phyloP scores from a whole-genome alignment of 2,888 invertebrate species.

The Lepidochitona cinerea region DNA sequence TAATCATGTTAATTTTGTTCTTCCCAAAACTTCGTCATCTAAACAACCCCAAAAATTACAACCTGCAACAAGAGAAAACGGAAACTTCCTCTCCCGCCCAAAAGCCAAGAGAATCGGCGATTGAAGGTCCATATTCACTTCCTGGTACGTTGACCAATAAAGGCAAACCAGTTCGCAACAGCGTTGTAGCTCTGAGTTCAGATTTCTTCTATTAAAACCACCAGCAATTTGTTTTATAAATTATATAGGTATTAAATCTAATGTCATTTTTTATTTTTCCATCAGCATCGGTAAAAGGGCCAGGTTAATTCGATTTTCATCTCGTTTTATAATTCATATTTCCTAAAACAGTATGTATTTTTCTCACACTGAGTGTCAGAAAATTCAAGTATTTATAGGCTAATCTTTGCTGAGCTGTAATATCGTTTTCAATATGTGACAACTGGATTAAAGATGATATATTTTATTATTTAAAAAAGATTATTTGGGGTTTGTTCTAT shows the following conservation, averaged over 20 bases:
- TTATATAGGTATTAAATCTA: neutral
- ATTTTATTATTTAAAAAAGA: too few relatives aligned
- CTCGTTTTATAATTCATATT: too few relatives aligned
- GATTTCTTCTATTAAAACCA: neutral
- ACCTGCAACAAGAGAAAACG: neutral
- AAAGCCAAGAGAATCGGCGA: constrained; percentile 43
- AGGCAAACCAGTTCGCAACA: neutral
- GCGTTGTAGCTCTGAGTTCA: neutral
- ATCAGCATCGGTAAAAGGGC: too few relatives aligned
- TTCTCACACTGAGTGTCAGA: too few relatives aligned
- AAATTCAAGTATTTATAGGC: too few relatives aligned
- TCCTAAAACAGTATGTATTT: too few relatives aligned
- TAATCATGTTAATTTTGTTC: constrained; percentile 93
- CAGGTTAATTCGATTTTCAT: too few relatives aligned
- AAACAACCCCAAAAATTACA: constrained; percentile 38
- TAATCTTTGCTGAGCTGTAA: too few relatives aligned
- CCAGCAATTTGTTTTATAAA: neutral
- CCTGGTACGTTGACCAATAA: constrained; percentile 49
- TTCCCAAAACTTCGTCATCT: constrained; percentile 81
- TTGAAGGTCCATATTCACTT: constrained; percentile 57
- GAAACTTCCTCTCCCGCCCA: neutral
- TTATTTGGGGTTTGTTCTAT: too few relatives aligned
- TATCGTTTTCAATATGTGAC: too few relatives aligned
- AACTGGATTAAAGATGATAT: too few relatives aligned
- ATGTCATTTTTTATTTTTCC: too few relatives aligned